Base-by-base conservation (phyloP, 2,797 vertebrate species). In the Fundulus diaphanus region DNA sequence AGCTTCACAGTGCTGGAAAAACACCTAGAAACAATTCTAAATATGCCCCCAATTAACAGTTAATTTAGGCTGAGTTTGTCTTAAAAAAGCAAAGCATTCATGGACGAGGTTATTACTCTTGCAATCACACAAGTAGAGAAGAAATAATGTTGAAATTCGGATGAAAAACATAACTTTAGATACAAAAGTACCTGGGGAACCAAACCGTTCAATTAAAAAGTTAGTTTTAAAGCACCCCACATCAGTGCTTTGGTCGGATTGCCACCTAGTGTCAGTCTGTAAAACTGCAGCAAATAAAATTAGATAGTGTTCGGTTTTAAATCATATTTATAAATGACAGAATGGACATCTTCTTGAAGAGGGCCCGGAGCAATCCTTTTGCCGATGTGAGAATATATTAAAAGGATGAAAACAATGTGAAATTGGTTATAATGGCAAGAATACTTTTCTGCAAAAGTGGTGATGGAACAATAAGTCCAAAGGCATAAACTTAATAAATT, bases 211-310 rank as follows among this genome's bases (percentile, higher is more conserved):
- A 56, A 27, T 1, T 56, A 29, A 16, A 56, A 29, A 56, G 7
- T 33, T 16, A 7, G 72, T 7, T 27, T 13, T 1, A 54, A 13
- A 11, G 20, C 4, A n/a, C 63, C 54, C 5, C 0, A 54, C 24
- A 57, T n/a, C 3, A 12, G 56, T 13, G n/a, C 48, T 42, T 75
- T 68, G 24, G 42, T 2, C 49, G 81, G 33, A 78, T 59, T 76
- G 63, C 73, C 86, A 82, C 82, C 87, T 85, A 80, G 79, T 76
- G 84, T 71, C 0, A 0, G 56, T 8, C 66, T 61, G 18, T 76
- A 77, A 22, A 80, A n/a, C 67, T 67, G 35, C 13, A 37, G 37
- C 49, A 51, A 51, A 51, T 51, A 24, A 22, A 51, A 51, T 18
- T 16, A 51, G 22, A 51, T 24, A 22, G 33, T 24, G 20, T 63